Conservation (phyloP, 2,797 vertebrate genomes). For the Buceros bicornis region DNA sequence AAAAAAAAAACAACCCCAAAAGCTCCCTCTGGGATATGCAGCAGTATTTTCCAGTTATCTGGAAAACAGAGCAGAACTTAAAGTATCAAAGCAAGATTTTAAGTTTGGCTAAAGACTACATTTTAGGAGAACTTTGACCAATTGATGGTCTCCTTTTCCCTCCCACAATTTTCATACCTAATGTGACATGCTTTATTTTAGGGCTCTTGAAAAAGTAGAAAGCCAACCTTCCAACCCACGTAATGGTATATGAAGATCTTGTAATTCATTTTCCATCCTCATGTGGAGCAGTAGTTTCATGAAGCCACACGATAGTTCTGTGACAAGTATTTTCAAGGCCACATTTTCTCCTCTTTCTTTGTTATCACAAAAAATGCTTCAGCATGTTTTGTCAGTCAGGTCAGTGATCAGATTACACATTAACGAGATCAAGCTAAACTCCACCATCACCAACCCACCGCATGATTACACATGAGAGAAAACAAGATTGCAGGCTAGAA, state of each 20-base stretch:
- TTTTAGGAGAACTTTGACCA: not conserved
- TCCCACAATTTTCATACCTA: not conserved
- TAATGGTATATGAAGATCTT: not conserved
- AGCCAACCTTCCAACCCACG: not conserved
- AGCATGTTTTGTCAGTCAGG: not conserved
- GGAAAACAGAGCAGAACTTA: not conserved
- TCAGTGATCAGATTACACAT: not conserved
- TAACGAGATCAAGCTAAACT: not conserved
- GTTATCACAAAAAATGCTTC: not conserved
- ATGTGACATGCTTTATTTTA: not conserved
- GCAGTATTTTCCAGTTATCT: not conserved
- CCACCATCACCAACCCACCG: not conserved
- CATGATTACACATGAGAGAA: not conserved
- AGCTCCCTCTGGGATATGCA: not conserved
- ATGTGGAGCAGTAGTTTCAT: not conserved
- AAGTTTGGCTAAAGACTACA: not conserved
- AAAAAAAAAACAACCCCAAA: not conserved
- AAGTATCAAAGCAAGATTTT: not conserved
- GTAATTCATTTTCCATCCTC: not conserved
- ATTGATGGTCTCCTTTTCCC: not conserved
- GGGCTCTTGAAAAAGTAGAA: not conserved
- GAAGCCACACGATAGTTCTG: not conserved
- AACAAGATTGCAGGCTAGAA: not conserved
- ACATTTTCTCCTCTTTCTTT: not conserved
- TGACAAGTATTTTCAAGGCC: not conserved